Percentiles rank a stretch among this genome's conserved stretches.
Conservation (phyloP, 2,888 invertebrate genomes). For the Sarcophaga carnaria region DNA sequence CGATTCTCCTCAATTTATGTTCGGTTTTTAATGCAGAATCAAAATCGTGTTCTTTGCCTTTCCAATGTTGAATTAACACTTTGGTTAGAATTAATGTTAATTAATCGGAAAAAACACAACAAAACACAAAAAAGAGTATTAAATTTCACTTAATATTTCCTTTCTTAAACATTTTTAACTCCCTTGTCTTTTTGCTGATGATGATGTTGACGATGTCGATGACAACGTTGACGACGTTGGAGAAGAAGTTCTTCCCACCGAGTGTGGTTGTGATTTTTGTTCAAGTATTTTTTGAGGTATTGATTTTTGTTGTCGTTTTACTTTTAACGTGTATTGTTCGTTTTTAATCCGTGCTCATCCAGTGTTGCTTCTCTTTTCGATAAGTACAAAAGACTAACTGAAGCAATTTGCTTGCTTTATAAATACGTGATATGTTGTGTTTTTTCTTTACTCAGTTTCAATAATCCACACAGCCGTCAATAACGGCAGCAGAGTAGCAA, state of each 20-base stretch:
- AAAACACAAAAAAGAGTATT: background rate
- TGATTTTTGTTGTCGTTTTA: constrained; percentile 55
- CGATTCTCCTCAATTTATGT: too few species aligned
- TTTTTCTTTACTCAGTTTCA: constrained; percentile 26
- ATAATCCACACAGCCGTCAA: constrained; percentile 48
- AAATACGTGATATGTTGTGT: constrained; percentile 40
- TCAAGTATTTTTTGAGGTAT: constrained; percentile 49
- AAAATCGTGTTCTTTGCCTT: constrained; percentile 13
- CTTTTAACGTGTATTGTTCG: background rate
- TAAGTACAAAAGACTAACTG: constrained; percentile 68
- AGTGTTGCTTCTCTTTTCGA: constrained; percentile 58
- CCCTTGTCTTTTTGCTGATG: constrained; percentile 16
- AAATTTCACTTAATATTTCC: background rate
- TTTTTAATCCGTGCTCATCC: constrained; percentile 44
- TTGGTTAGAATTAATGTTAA: constrained; percentile 43
- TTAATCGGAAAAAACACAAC: constrained; percentile 38
- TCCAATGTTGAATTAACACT: constrained; percentile 49
- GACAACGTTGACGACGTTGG: background rate
- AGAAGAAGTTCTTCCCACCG: constrained; percentile 48
- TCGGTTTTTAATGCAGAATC: background rate
- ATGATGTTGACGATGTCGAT: too few species aligned
- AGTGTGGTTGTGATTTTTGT: constrained; percentile 35
- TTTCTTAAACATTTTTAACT: constrained; percentile 47
- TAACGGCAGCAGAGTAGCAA: constrained; percentile 4
- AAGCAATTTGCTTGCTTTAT: constrained; percentile 62